Conservation (phyloP, 2,888 invertebrate species). For the Papilio protenor region DNA sequence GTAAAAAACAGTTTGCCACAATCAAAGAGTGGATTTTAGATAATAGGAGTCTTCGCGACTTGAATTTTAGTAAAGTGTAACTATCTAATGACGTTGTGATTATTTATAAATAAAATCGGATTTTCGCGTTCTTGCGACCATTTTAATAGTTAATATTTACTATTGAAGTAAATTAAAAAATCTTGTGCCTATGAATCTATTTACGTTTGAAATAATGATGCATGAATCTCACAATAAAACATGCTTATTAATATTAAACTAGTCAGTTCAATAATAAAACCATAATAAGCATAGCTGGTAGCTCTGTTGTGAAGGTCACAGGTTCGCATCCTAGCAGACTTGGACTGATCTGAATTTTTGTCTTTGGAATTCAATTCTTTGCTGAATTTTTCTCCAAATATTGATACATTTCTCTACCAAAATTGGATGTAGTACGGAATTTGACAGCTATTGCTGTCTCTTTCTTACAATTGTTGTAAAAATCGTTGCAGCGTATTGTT, state of each 20-base stretch:
- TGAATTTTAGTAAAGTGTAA: constrained; percentile 48
- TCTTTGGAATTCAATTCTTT: background rate
- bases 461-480: background rate
- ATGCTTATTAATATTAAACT: constrained; percentile 49
- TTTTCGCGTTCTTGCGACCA: constrained; percentile 29
- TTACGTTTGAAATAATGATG: constrained; percentile 17
- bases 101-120: constrained; percentile 43
- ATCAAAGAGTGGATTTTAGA: constrained; percentile 65
- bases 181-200: constrained; percentile 43
- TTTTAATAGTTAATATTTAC: constrained; percentile 38
- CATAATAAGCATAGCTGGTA: constrained; percentile 53
- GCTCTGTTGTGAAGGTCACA: constrained; percentile 50
- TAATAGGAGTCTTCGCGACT: constrained; percentile 46
- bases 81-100: constrained; percentile 40
- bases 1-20: constrained; percentile 49
- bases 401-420: constrained; percentile 61
- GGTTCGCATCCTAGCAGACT: background rate
- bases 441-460: background rate
- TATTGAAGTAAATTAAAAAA: constrained; percentile 19
- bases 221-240: constrained; percentile 46
- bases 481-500: background rate
- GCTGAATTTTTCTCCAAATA: constrained; percentile 40
- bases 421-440: background rate
- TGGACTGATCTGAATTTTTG: background rate
- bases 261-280: constrained; percentile 53